Evolutionary conservation across 2,113 vertebrate species (phyloP), one percentile per base, ranked within the genome.

Genomic region (Malurus alboscapulatus): DNA sequence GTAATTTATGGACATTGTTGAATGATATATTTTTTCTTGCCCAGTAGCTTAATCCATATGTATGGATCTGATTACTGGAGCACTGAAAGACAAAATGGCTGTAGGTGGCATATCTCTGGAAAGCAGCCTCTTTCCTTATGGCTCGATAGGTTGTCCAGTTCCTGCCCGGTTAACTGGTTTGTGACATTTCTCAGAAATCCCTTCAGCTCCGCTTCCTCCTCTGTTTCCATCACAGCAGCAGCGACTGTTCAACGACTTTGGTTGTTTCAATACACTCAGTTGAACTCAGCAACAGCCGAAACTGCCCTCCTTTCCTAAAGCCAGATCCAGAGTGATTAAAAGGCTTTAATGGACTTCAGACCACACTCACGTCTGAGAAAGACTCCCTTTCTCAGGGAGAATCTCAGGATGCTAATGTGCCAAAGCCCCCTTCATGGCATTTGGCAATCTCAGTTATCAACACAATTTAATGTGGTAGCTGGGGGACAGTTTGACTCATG

Each of bases 151-250:
- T 42, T 63, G 45, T 85, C 80, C 91, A 82, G 14, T 85, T 96
- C 59, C 86, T 94, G 62, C 54, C 76, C 5, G 0, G 66, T 78
- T 62, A 61, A 74, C 86, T 91, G 53, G 40, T 66, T 61, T 66
- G 45, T 0, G 0, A 27, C 4, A 12, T 72, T 55, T 58, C 81
- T 75, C 68, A 73, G 54, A 77, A 92, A 66, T 67, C 83, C 78
- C 61, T 74, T 61, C 85, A 93, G 75, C 87, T 84, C 95, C 36
- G 55, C 61, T 90, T 82, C 95, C 88, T 81, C 81, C 53, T 55
- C 44, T 40, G 50, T 77, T 87, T 81, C 62, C 88, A 40, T 25
- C 15, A 2, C 47, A 61, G 48, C 55, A 14, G 44, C 21, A 7
- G 24, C 5, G 1, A 34, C 55, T n/a, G 17, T 65, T 75, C 61